Evolutionary conservation across 2,797 vertebrate species (phyloP).

Genomic region (Parotocinclus haroldoi): DNA sequence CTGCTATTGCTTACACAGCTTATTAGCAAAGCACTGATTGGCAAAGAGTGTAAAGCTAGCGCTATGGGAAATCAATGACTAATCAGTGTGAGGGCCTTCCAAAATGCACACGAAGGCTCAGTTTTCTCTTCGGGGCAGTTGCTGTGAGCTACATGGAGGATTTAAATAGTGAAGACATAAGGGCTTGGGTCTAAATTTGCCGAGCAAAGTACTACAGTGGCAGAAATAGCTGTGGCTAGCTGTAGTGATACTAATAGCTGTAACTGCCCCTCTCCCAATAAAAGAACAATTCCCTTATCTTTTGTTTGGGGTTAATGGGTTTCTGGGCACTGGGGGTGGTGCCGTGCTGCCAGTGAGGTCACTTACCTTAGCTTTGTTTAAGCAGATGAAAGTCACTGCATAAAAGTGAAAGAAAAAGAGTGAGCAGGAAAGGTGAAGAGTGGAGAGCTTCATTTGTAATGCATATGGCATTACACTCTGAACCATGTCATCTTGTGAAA

Average conservation of each 20-base stretch:
- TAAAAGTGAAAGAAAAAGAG: slow-evolving; percentile 8
- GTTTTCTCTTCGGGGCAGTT: slow-evolving; percentile 6
- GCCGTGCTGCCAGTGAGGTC: slow-evolving; percentile 37
- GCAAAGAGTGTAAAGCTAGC: slow-evolving; percentile 31
- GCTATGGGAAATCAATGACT: slow-evolving; percentile 44
- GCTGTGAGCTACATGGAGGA: slow-evolving; percentile 20
- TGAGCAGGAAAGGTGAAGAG: slow-evolving; percentile 25
- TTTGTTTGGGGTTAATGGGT: slow-evolving; percentile 50
- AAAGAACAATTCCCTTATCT: slow-evolving; percentile 17
- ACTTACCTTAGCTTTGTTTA: slow-evolving; percentile 52
- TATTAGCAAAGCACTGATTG: slow-evolving; percentile 44
- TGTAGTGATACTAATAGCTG: too few relatives aligned
- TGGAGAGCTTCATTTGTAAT: slow-evolving; percentile 27
- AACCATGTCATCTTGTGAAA: slow-evolving; percentile 32
- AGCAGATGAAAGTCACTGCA: slow-evolving; percentile 10
- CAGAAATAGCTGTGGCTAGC: slow-evolving; percentile 12
- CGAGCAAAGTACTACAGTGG: slow-evolving; percentile 32
- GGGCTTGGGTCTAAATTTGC: slow-evolving; percentile 27
- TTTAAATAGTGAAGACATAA: slow-evolving; percentile 31
- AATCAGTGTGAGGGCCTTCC: slow-evolving; percentile 41
- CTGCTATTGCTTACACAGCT: slow-evolving; percentile 43
- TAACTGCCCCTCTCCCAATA: neutral
- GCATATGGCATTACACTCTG: neutral
- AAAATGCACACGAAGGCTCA: slow-evolving; percentile 8
- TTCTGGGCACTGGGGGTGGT: slow-evolving; percentile 34